phyloP scores from a whole-genome alignment of 2,888 invertebrate genomes.

The Thera britannica region DNA sequence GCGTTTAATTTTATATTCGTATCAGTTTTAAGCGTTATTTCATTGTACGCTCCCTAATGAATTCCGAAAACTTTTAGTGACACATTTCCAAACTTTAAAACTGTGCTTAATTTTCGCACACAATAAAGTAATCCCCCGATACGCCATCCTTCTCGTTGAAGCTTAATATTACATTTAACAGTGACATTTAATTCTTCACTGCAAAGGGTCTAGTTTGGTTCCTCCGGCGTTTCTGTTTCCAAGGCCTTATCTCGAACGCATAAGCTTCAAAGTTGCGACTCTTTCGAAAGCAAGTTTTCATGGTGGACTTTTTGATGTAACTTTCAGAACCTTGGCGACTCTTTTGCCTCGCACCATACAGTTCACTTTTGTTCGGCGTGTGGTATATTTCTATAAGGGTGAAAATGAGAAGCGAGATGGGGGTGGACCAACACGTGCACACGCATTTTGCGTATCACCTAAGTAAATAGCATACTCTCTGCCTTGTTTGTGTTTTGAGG shows the following conservation, averaged over 20 bases:
- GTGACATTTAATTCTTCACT: slow-evolving; percentile 80
- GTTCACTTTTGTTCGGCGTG: slow-evolving; percentile 41
- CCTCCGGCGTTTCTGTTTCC: slow-evolving; percentile 36
- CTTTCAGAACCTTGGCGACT: slow-evolving; percentile 28
- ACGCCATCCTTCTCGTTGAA: slow-evolving; percentile 57
- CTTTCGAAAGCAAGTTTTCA: slow-evolving; percentile 31
- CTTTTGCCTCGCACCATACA: slow-evolving; percentile 37
- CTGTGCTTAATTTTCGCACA: slow-evolving; percentile 73
- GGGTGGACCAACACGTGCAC: slow-evolving; percentile 73
- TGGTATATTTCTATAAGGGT: slow-evolving; percentile 35
- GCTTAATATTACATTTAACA: slow-evolving; percentile 80
- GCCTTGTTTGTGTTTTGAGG: slow-evolving; percentile 62
- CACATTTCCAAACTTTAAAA: slow-evolving; percentile 48
- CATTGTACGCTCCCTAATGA: slow-evolving; percentile 22
- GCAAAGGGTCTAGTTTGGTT: slow-evolving; percentile 64
- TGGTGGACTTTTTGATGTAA: slow-evolving; percentile 37
- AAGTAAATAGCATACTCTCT: slow-evolving; percentile 75
- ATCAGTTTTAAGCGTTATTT: slow-evolving; percentile 1
- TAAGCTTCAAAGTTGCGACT: slow-evolving; percentile 50
- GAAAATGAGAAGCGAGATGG: slow-evolving; percentile 49
- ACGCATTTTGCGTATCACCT: slow-evolving; percentile 80
- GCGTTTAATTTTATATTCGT: background rate
- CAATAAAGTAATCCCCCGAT: slow-evolving; percentile 70
- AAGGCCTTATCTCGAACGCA: slow-evolving; percentile 31
- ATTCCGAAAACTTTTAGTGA: slow-evolving; percentile 39